Percentiles rank a stretch among this genome's conserved stretches.
These are phyloP conservation scores for Albula glossodonta DNA, from an alignment of 2,113 vertebrate species.

Conservation along the genomic window DNA sequence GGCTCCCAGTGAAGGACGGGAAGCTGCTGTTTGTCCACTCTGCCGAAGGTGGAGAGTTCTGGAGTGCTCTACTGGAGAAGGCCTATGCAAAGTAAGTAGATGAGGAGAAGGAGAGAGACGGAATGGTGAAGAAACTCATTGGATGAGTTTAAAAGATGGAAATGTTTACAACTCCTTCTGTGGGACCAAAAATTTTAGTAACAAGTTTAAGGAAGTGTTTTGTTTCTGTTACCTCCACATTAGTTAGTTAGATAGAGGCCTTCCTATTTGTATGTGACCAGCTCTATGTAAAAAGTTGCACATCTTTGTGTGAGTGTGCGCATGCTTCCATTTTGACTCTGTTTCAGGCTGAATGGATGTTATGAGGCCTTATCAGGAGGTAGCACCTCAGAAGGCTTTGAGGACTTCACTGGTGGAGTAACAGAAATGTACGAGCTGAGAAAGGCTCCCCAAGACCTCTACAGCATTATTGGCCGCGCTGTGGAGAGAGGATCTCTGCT, in stretches of 20 bases:
- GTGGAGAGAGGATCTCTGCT: conserved; percentile 87
- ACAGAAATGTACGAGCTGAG: conserved; percentile 86
- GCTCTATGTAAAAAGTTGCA: background rate
- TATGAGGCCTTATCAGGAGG: conserved; percentile 91
- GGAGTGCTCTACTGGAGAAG: conserved; percentile 74
- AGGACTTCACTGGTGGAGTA: conserved; percentile 93
- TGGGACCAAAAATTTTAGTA: no score
- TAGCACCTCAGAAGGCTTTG: conserved; percentile 91
- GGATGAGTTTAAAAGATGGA: background rate
- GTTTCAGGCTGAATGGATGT: conserved; percentile 81
- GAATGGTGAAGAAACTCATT: background rate
- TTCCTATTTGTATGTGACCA: background rate
- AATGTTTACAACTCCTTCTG: background rate
- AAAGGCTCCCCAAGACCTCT: conserved; percentile 80
- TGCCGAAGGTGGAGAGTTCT: conserved; percentile 68
- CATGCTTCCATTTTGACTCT: background rate
- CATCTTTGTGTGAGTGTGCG: background rate
- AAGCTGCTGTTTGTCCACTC: conserved; percentile 77
- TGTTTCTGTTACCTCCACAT: no score
- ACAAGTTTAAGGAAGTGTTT: no score
- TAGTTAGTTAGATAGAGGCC: no score
- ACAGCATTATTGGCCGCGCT: conserved; percentile 81
- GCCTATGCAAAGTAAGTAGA: conserved; percentile 72
- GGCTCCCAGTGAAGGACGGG: conserved; percentile 66
- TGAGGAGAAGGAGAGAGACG: background rate